Percentiles rank a stretch among this genome's conserved stretches.
Conservation (phyloP, 2,797 vertebrate species). For the Aphelocoma californica region DNA sequence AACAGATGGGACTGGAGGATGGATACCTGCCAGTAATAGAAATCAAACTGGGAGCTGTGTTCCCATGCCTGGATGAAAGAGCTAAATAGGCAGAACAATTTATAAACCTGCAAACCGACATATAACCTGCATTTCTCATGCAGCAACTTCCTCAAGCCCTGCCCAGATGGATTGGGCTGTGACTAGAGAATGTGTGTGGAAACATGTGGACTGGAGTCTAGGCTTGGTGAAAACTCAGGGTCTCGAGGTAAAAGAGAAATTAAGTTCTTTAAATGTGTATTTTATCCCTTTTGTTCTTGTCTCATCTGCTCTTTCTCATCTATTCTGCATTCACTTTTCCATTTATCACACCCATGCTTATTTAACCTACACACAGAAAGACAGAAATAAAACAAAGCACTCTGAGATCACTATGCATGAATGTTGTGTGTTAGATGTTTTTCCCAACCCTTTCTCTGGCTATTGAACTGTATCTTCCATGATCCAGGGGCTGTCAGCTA, state of each 20-base stretch:
- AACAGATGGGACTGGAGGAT: background rate
- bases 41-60: background rate
- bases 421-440: background rate
- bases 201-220: background rate
- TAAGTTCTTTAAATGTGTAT: background rate
- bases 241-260: background rate
- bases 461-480: background rate
- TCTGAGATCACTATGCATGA: background rate
- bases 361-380: background rate
- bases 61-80: background rate
- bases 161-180: background rate
- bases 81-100: background rate
- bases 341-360: background rate
- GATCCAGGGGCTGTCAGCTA: background rate
- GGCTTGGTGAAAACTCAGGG: background rate
- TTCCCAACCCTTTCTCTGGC: background rate
- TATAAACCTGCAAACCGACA: background rate
- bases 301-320: background rate
- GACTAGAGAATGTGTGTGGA: background rate
- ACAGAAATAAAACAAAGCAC: background rate
- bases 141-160: background rate
- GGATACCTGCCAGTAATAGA: constrained; percentile 32
- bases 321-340: background rate
- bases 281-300: background rate
- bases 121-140: background rate